Evolutionary conservation across 1,140 invertebrate species (phyloP).

Genomic region (Spodoptera litura): DNA sequence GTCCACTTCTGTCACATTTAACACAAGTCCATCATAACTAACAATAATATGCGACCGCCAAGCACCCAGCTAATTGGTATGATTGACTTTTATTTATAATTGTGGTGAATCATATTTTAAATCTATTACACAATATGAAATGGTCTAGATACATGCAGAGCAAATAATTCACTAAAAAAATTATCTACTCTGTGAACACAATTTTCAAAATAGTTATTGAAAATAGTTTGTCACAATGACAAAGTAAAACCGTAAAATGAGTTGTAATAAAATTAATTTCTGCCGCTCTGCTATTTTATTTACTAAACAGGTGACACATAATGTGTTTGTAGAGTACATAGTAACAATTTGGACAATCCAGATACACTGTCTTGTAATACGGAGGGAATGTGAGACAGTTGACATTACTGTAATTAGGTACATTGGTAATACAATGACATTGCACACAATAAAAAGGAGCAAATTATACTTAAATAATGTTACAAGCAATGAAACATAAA

Average conservation of each 20-base stretch:
- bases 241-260: neutral
- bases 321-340: constrained; percentile 18
- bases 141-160: constrained; percentile 59
- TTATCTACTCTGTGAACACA: constrained; percentile 24
- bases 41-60: constrained; percentile 42
- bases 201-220: neutral
- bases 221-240: neutral
- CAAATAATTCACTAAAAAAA: constrained; percentile 48
- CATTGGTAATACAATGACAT: constrained; percentile 44
- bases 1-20: constrained; percentile 90
- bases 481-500: constrained; percentile 39
- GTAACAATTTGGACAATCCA: constrained; percentile 78
- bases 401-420: constrained; percentile 25
- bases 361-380: constrained; percentile 70
- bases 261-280: neutral
- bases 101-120: neutral
- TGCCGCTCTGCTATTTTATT: constrained; percentile 82
- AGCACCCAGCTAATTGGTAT: constrained; percentile 25
- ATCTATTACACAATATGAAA: constrained; percentile 21
- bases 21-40: constrained; percentile 64
- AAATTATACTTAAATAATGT: constrained; percentile 52
- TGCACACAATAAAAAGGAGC: constrained; percentile 49
- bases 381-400: constrained; percentile 17
- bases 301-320: constrained; percentile 56
- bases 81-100: constrained; percentile 15